Conservation (phyloP, 2,797 vertebrate species). For the Molossus molossus region DNA sequence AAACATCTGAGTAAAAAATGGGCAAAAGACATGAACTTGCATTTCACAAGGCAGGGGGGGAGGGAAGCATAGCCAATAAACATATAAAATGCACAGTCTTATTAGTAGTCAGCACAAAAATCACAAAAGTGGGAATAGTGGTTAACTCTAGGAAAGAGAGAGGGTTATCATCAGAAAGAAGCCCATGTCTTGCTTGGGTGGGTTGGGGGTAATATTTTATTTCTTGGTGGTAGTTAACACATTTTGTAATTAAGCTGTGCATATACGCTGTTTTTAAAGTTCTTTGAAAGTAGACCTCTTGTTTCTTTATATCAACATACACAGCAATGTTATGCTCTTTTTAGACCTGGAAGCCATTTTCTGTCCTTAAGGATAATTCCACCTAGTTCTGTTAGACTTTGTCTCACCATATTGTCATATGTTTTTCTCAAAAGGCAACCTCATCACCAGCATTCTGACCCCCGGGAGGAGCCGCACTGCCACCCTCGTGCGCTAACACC, state of each 20-base stretch:
- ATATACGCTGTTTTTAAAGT: neutral
- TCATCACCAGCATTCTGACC: neutral
- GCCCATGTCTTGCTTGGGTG: neutral
- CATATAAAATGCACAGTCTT: neutral
- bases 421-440: neutral
- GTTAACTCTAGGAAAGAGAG: neutral
- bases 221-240: neutral
- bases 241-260: neutral
- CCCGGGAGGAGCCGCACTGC: neutral
- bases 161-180: neutral
- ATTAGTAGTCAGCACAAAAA: neutral
- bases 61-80: neutral
- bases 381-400: neutral
- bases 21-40: neutral
- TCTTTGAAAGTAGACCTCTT: neutral
- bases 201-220: neutral
- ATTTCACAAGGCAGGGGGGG: neutral
- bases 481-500: no score
- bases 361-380: neutral
- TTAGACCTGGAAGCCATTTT: neutral
- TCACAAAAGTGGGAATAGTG: neutral
- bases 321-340: no score
- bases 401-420: neutral
- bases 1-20: constrained; percentile 1
- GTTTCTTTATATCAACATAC: neutral